phyloP scores from a whole-genome alignment of 2,113 vertebrate genomes.

The Pavo muticus region DNA sequence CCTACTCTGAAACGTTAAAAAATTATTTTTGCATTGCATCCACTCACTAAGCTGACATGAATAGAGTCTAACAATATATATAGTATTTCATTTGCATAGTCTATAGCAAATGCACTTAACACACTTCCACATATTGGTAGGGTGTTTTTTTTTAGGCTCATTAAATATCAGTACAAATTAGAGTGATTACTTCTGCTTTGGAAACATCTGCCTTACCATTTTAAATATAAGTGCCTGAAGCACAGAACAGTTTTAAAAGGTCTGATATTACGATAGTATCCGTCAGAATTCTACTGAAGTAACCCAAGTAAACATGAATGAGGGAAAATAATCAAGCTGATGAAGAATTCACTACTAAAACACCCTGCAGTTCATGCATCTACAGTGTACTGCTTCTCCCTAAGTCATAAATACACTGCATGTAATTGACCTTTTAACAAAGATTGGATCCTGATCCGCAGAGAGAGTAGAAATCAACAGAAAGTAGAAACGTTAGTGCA shows the following conservation, averaged over 20 bases:
- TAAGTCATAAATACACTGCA: rapidly evolving
- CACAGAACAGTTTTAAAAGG: background rate
- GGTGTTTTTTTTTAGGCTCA: background rate
- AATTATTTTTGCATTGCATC: slow-evolving; percentile 31
- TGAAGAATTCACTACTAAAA: background rate
- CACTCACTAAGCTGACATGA: background rate
- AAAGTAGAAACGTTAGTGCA: background rate
- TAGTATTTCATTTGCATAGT: slow-evolving; percentile 66
- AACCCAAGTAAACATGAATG: background rate
- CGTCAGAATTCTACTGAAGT: background rate
- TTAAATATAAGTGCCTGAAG: background rate
- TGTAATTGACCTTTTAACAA: background rate
- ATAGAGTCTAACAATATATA: background rate
- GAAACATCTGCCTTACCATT: slow-evolving; percentile 33
- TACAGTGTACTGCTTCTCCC: background rate
- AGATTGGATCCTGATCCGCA: background rate
- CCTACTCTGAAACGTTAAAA: background rate
- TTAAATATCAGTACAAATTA: slow-evolving; percentile 36
- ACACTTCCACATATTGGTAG: background rate
- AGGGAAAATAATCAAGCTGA: background rate
- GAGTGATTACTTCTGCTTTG: slow-evolving; percentile 68
- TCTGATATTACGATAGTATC: too few species aligned
- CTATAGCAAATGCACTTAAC: slow-evolving; percentile 26
- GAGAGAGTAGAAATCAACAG: background rate
- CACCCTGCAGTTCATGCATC: background rate